Conservation (phyloP, 2,797 vertebrate genomes). For the Siniperca obscura region DNA sequence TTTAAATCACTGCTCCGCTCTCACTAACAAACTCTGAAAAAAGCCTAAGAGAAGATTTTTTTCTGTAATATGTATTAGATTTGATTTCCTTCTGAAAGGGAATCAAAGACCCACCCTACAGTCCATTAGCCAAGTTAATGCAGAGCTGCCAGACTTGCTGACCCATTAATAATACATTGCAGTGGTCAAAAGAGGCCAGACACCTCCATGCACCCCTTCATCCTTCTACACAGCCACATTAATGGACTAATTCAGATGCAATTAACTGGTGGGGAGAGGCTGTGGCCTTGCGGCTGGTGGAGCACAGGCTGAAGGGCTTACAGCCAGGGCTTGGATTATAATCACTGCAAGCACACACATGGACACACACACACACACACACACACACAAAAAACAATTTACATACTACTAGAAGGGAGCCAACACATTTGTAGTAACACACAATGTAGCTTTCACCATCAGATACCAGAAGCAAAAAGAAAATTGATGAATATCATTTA, state of each 20-base stretch:
- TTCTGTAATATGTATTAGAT: conserved; percentile 59
- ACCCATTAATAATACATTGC: conserved; percentile 87
- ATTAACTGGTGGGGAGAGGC: conserved; percentile 83
- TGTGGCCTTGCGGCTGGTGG: conserved; percentile 79
- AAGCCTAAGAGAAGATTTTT: conserved; percentile 40
- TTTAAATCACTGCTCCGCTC: conserved; percentile 43
- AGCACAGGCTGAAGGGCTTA: conserved; percentile 77
- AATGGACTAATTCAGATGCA: conserved; percentile 87
- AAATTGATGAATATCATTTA: conserved; percentile 35
- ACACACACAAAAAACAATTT: conserved; percentile 59
- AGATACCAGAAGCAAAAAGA: conserved; percentile 28
- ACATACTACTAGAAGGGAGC: conserved; percentile 55
- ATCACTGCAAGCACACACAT: conserved; percentile 58
- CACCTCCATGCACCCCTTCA: conserved; percentile 80
- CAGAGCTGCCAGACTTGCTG: conserved; percentile 82
- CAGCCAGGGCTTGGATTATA: conserved; percentile 73
- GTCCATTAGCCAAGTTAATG: conserved; percentile 87
- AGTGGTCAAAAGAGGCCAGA: conserved; percentile 84
- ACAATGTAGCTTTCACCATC: conserved; percentile 24
- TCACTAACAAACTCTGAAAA: conserved; percentile 27
- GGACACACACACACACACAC: conserved; percentile 41
- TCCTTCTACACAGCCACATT: conserved; percentile 83
- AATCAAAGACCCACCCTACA: conserved; percentile 77
- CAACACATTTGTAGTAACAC: conserved; percentile 38
- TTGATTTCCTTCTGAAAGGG: conserved; percentile 71